Evolutionary conservation across 1,140 invertebrate genomes (phyloP), one percentile per base, ranked within the genome.

Genomic region (Hestina assimilis): DNA sequence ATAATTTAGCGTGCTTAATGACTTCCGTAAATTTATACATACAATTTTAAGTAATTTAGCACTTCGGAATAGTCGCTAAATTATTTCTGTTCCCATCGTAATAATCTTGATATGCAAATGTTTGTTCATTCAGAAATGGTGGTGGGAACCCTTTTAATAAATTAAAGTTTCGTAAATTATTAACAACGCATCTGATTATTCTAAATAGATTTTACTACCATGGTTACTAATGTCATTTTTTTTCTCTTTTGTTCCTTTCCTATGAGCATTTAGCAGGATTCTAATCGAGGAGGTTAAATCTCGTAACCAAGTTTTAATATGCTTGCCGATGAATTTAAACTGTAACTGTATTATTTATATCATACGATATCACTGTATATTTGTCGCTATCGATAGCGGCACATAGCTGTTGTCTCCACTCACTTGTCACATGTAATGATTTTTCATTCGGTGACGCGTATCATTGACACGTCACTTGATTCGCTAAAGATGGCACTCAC

Each of bases 401-500:
- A 59, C 76, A 71, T 60, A 65, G 20, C 75, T 63, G 61, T 71
- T 61, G 66, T 87, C 89, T 73, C 88, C 91, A 91, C 90, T 91
- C 91, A 92, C 90, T 74, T 89, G 90, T 91, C 90, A 92, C 91
- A 91, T 92, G 91, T 92, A 91, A 91, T 92, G 91, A 91, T 91
- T 91, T 89, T 91, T 89, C 70, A 89, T 89, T 72, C 69, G 66
- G 76, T 73, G 75, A 71, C 71, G 75, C 59, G 71, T 78, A 58
- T 53, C 45, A 47, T 59, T 40, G 67, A 61, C 47, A 52, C 75
- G 69, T 67, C 66, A 65, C n/a, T 60, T 67, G 46, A 68, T 56
- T 70, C 72, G 73, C 68, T 79, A 79, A 80, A 63, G 83, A 89
- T 91, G 87, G 86, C 89, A 91, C 88, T 90, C 89, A 91, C 89